A percentile compares a stretch with the other conserved stretches of the same genome.
Conservation (phyloP, 2,113 vertebrate genomes). For the Collichthys lucidus region DNA sequence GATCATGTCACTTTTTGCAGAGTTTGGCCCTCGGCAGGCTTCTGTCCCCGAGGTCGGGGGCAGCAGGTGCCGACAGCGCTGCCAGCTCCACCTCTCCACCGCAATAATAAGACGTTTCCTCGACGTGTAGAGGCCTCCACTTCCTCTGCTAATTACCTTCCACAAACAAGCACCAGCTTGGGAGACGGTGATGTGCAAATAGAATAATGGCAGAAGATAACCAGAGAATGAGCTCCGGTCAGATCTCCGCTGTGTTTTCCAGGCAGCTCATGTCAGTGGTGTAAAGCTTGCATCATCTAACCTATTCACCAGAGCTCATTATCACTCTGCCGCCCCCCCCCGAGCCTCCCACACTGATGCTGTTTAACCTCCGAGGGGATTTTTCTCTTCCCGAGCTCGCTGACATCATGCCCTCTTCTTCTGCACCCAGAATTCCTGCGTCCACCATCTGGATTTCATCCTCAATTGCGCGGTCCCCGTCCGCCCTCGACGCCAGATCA, state of each 20-base stretch:
- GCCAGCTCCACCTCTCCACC: conserved; percentile 78
- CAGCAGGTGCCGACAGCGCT: conserved; percentile 60
- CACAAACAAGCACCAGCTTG: conserved; percentile 63
- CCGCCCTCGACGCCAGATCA: conserved; percentile 93
- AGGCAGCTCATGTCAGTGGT: not conserved
- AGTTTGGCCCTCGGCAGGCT: conserved; percentile 12
- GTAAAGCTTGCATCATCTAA: conserved; percentile 39
- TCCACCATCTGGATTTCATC: conserved; percentile 89
- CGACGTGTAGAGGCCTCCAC: conserved; percentile 56
- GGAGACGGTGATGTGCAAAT: conserved; percentile 61
- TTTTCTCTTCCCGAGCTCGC: conserved; percentile 17
- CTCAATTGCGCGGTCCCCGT: conserved; percentile 93
- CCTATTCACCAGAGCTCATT: conserved; percentile 51
- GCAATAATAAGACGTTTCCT: conserved; percentile 57
- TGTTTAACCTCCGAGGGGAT: conserved; percentile 19
- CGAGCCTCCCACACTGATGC: not conserved
- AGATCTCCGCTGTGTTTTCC: not conserved
- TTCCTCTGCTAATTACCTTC: conserved; percentile 72
- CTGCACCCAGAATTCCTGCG: conserved; percentile 85
- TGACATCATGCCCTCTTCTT: conserved; percentile 64
- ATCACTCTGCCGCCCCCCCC: conserved; percentile 26
- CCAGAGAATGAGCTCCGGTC: conserved; percentile 27
- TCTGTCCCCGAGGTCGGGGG: conserved; percentile 30
- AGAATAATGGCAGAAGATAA: conserved; percentile 60
- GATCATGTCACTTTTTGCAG: conserved; percentile 23